Base-by-base conservation (phyloP, 2,113 vertebrate species). In the Brachyistius frenatus region DNA sequence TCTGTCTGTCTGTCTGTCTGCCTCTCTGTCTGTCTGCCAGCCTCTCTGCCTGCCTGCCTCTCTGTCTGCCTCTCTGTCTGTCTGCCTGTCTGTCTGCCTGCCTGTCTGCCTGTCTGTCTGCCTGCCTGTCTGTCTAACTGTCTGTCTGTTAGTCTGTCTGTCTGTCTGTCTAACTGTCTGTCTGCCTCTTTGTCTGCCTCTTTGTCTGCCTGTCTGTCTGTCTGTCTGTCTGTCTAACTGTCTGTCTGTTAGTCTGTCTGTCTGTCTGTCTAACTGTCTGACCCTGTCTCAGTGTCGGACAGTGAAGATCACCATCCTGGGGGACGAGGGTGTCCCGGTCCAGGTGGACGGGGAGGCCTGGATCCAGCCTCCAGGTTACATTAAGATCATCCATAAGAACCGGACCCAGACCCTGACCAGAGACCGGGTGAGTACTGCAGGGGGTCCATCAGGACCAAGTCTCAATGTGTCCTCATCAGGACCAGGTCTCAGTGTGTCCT, bases 331-430 rank as follows among this genome's bases (percentile, higher is more conserved):
- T 0, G 97, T 99, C 14, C 98, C 98, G 0, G 98, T 99, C 32
- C 98, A 99, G 93, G 98, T 99, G 90, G 98, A 99, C 2, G 98
- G 98, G n/a, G 98, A 99, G 88, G 98, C 98, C 14, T 99, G 98
- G 98, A 88, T 99, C 71, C 98, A 99, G 66, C 96, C 97, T 1
- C 98, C 98, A 0, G 98, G 98, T 3, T 99, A 96, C 91, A 99
- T 99, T 62, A 95, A 96, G 69, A 99, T 99, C 65, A 81, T 97
- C 76, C 98, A 99, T 92, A 99, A 99, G 94, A 99, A 99, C 93
- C 96, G 98, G 60, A 96, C 97, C 0, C 98, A 99, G 89, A 99
- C 97, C 0, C 95, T 99, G 62, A 99, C 98, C 64, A 93, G 98
- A 87, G 98, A 99, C 87, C 86, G 98, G 87, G 98, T 99, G 91